phyloP scores from a whole-genome alignment of 1,140 invertebrate species.

The Ditylenchus dipsaci region DNA sequence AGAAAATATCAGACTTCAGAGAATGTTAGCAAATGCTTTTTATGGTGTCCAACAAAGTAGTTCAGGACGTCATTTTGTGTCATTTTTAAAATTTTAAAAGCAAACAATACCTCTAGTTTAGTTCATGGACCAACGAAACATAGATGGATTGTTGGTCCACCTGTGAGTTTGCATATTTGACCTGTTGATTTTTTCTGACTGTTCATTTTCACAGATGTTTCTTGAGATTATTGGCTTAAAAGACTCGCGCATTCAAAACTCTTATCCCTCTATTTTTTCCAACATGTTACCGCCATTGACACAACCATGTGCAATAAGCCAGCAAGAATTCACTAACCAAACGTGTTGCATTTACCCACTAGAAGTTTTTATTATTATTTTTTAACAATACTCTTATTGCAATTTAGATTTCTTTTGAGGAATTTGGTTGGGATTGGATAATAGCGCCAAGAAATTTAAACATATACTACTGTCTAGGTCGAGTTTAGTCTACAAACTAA shows the following conservation, averaged over 20 bases:
- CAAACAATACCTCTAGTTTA: no score
- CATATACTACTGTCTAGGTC: slow-evolving; percentile 10
- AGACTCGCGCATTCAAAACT: not conserved
- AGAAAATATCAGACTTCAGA: no score
- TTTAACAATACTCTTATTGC: not conserved
- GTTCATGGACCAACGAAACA: no score
- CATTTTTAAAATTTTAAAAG: not conserved
- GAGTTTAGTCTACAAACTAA: no score
- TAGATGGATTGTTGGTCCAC: no score
- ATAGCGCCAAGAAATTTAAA: not conserved
- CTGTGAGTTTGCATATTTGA: no score
- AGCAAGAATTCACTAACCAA: not conserved
- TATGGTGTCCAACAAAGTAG: not conserved
- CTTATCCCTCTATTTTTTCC: not conserved
- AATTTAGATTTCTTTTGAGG: slow-evolving; percentile 11
- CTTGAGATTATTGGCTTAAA: not conserved
- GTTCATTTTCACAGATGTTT: not conserved
- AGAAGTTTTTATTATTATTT: not conserved
- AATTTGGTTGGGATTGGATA: slow-evolving; percentile 14
- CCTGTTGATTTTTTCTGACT: not conserved
- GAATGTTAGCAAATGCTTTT: not conserved
- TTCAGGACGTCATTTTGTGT: not conserved
- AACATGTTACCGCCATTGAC: not conserved
- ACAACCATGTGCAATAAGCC: not conserved
- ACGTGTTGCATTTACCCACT: slow-evolving; percentile 17